A percentile compares a stretch with the other conserved stretches of the same genome.
These are phyloP conservation scores for Phocides pigmalion DNA, from an alignment of 1,140 invertebrate species.

Conservation along the genomic window DNA sequence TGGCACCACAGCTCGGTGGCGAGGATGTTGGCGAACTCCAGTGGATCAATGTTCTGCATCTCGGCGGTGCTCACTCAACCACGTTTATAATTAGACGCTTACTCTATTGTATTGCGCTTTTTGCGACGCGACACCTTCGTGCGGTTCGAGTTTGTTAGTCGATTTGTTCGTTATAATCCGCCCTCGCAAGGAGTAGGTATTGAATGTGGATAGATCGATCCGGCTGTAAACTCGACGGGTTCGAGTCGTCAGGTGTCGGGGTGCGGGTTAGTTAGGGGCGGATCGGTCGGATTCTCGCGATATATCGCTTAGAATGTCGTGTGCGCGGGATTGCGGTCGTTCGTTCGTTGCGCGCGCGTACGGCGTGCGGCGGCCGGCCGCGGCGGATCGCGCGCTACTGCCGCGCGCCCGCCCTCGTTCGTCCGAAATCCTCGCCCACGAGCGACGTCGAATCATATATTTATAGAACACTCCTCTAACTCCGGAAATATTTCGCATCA, in stretches of 20 bases:
- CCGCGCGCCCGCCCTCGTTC: constrained; percentile 58
- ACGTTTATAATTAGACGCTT: constrained; percentile 82
- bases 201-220: constrained; percentile 40
- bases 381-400: constrained; percentile 79
- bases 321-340: constrained; percentile 78
- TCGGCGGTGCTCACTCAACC: constrained; percentile 60
- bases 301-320: constrained; percentile 55
- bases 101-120: constrained; percentile 82
- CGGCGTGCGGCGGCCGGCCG: constrained; percentile 75
- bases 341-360: constrained; percentile 80
- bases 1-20: constrained; percentile 91
- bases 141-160: constrained; percentile 80
- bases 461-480: constrained; percentile 80
- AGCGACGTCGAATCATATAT: constrained; percentile 77
- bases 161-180: constrained; percentile 81
- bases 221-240: constrained; percentile 32
- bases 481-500: constrained; percentile 83
- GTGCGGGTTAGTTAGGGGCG: constrained; percentile 49
- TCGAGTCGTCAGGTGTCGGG: constrained; percentile 43
- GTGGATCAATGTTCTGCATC: constrained; percentile 87
- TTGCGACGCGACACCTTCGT: constrained; percentile 80
- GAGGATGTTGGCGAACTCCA: constrained; percentile 91
- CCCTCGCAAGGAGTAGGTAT: constrained; percentile 63
- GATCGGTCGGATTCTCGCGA: constrained; percentile 63
- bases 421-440: constrained; percentile 80